phyloP scores from a whole-genome alignment of 2,888 invertebrate species.

The Pseudococcus jackbeardsleyi region DNA sequence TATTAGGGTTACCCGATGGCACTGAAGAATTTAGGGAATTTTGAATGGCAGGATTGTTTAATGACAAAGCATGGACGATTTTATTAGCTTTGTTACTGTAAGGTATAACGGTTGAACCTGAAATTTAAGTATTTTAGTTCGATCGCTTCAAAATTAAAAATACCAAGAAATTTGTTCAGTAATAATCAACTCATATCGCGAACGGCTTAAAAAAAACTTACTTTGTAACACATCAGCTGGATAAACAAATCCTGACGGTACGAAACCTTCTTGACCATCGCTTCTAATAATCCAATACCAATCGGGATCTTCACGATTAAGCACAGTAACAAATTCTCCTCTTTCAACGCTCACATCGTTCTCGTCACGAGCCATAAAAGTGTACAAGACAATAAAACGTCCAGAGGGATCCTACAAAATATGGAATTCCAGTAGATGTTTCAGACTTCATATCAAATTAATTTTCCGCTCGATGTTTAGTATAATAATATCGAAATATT shows the following conservation, averaged over 20 bases:
- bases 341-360: constrained; percentile 94
- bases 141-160: constrained; percentile 16
- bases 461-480: background rate
- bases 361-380: constrained; percentile 92
- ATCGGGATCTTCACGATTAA: constrained; percentile 94
- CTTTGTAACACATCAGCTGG: constrained; percentile 85
- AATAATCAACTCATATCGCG: background rate
- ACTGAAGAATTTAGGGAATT: background rate
- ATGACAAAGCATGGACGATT: background rate
- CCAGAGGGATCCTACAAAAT: constrained; percentile 83
- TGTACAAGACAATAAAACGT: constrained; percentile 91
- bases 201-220: constrained; percentile 67
- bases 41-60: background rate
- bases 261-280: constrained; percentile 95
- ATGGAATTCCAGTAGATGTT: background rate
- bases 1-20: constrained; percentile 6
- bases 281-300: constrained; percentile 97
- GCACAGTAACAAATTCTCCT: constrained; percentile 95
- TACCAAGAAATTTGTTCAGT: background rate
- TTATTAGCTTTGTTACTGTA: constrained; percentile 37
- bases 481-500: background rate
- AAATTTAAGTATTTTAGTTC: constrained; percentile 51
- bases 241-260: constrained; percentile 94
- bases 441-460: background rate
- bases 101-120: background rate